These are phyloP conservation scores for Leptodirus hochenwartii DNA, from an alignment of 2,888 invertebrate species.

Conservation along the genomic window DNA sequence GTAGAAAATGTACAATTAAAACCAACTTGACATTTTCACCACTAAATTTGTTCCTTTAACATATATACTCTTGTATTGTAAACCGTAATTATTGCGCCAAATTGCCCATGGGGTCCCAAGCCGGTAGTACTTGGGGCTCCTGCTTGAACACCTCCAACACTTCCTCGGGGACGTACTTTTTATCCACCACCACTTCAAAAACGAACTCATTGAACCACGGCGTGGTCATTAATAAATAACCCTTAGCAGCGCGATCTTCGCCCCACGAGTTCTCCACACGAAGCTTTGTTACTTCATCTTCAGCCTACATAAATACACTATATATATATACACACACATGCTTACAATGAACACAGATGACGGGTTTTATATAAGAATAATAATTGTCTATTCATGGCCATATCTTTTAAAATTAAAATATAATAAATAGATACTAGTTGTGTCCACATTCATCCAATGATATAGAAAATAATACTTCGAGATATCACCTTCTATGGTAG, in stretches of 20 bases:
- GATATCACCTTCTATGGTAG: no score
- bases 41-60: no score
- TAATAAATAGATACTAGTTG: no score
- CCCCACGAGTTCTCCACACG: slow-evolving; percentile 89
- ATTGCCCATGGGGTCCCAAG: slow-evolving; percentile 91
- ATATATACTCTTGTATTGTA: no score
- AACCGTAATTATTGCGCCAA: slow-evolving; percentile 31
- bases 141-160: slow-evolving; percentile 60
- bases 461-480: no score
- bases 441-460: no score
- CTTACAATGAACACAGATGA: no score
- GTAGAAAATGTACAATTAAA: no score
- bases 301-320: slow-evolving; percentile 27
- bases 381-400: no score
- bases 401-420: no score
- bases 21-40: no score
- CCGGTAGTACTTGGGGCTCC: slow-evolving; percentile 61
- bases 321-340: background rate
- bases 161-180: slow-evolving; percentile 55
- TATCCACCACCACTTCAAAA: slow-evolving; percentile 78
- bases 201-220: slow-evolving; percentile 82
- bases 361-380: no score
- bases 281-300: slow-evolving; percentile 51
- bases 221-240: slow-evolving; percentile 63
- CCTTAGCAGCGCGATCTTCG: slow-evolving; percentile 72